Percentiles rank a stretch among this genome's conserved stretches.
These are phyloP conservation scores for Tortricodes alternella DNA, from an alignment of 2,888 invertebrate genomes.

Conservation along the genomic window DNA sequence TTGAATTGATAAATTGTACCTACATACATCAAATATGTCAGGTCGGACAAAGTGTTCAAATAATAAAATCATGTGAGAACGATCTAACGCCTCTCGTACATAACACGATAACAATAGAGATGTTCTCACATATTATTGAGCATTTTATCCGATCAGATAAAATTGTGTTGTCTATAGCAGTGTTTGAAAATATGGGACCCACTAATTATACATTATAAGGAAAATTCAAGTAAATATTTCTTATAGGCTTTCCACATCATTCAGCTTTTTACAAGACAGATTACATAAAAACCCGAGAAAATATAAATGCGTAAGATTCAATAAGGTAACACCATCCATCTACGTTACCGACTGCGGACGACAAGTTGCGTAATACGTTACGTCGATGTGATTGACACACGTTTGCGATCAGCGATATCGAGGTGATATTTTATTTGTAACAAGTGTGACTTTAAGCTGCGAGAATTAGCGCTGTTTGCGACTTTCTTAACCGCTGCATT, in stretches of 20 bases:
- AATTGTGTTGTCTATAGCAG: no score
- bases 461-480: not conserved
- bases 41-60: no score
- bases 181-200: no score
- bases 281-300: constrained; percentile 19
- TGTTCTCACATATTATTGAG: no score
- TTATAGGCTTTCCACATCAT: not conserved
- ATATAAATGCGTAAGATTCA: constrained; percentile 27
- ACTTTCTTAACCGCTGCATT: not conserved
- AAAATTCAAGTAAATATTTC: no score
- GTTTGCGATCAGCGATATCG: not conserved
- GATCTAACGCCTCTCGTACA: no score
- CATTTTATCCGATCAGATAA: no score
- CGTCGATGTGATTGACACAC: constrained; percentile 33
- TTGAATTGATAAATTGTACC: no score
- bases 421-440: constrained; percentile 15
- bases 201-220: no score
- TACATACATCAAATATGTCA: no score
- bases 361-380: constrained; percentile 47
- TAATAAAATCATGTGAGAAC: no score
- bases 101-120: no score
- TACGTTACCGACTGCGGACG: constrained; percentile 26
- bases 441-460: not conserved
- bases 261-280: not conserved
- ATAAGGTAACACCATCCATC: constrained; percentile 40